Percentiles rank a stretch among this genome's conserved stretches.
Conservation (phyloP, 2,113 vertebrate genomes). For the Nothobranchius kuhntae region DNA sequence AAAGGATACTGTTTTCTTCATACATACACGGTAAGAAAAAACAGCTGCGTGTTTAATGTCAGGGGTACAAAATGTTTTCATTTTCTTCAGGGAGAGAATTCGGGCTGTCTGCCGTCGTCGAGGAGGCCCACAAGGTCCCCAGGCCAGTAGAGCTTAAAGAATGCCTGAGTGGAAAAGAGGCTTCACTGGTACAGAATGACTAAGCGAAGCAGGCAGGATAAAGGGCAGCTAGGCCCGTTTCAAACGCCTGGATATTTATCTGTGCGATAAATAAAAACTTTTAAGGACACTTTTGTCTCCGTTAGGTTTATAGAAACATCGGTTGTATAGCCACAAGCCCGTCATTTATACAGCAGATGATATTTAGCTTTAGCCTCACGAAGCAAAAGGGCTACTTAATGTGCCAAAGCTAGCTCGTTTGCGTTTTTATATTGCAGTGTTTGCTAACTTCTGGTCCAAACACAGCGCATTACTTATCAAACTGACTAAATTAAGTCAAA, state of each 20-base stretch:
- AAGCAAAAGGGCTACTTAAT: not conserved
- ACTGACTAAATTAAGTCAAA: too few species aligned
- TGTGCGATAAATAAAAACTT: not conserved
- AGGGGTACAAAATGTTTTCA: constrained; percentile 33
- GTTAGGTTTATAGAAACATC: too few species aligned
- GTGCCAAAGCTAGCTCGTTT: constrained; percentile 21
- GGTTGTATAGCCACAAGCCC: not conserved
- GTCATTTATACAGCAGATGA: fast-evolving
- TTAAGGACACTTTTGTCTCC: too few species aligned
- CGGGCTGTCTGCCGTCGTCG: constrained; percentile 70
- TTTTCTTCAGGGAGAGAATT: constrained; percentile 77
- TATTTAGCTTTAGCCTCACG: not conserved
- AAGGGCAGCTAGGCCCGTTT: constrained; percentile 77
- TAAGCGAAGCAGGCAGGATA: constrained; percentile 79
- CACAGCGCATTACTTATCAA: not conserved
- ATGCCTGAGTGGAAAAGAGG: constrained; percentile 80
- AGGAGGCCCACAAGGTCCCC: constrained; percentile 83
- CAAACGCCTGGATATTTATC: constrained; percentile 17
- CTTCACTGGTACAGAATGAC: constrained; percentile 72
- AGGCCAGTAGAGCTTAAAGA: constrained; percentile 79
- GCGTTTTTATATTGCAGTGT: not conserved
- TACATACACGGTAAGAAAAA: constrained; percentile 76
- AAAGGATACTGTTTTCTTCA: constrained; percentile 26
- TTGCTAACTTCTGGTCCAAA: not conserved
- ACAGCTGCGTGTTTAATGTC: not conserved